These are phyloP conservation scores for Cephus sareptanus DNA, from an alignment of 2,888 invertebrate species.

Conservation along the genomic window DNA sequence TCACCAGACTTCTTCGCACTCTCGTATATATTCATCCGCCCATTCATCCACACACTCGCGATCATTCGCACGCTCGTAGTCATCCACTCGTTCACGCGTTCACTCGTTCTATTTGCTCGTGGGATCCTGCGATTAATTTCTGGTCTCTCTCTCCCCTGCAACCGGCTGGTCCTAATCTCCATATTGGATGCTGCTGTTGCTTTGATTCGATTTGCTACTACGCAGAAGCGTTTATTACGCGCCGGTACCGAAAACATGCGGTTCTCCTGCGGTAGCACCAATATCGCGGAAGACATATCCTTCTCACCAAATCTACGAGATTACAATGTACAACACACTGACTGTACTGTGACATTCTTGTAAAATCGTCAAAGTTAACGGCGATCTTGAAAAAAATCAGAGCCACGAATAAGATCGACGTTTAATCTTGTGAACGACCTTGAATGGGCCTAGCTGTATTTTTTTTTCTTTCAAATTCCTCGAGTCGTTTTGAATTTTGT, in stretches of 20 bases:
- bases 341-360: background rate
- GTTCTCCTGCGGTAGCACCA: constrained; percentile 35
- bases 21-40: background rate
- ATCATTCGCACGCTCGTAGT: background rate
- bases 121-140: background rate
- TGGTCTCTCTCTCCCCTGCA: background rate
- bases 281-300: constrained; percentile 60
- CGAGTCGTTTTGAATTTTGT: background rate
- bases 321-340: background rate
- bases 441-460: background rate
- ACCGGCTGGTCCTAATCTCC: background rate
- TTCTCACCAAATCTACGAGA: constrained; percentile 24
- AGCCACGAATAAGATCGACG: background rate
- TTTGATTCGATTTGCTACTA: constrained; percentile 55
- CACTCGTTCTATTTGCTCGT: background rate
- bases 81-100: background rate
- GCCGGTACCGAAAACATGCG: constrained; percentile 28
- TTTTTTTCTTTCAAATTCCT: background rate
- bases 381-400: background rate
- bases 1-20: background rate
- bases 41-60: background rate
- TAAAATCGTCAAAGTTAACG: background rate
- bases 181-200: constrained; percentile 21
- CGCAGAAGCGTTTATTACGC: constrained; percentile 36
- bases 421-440: background rate